Evolutionary conservation across 2,888 invertebrate species (phyloP).

Genomic region (Sicus ferrugineus): DNA sequence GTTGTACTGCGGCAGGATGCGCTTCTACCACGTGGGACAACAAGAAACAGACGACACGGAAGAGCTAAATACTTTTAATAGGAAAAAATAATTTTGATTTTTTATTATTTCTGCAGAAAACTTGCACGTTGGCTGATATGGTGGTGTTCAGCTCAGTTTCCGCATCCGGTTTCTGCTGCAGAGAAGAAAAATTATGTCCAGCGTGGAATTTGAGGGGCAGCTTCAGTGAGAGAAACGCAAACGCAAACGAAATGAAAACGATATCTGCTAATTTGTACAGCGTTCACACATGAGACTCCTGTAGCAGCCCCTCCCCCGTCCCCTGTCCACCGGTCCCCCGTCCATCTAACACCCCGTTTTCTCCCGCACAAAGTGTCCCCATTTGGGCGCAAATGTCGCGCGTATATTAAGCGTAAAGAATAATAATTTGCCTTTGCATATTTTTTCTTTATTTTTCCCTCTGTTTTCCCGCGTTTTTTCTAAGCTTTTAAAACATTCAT

Average conservation of each 20-base stretch:
- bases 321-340: no score
- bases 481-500: no score
- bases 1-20: slow-evolving; percentile 44
- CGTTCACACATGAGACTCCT: no score
- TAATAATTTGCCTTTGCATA: no score
- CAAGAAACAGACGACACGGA: slow-evolving; percentile 14
- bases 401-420: no score
- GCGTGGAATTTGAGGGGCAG: neutral
- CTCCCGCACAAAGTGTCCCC: no score
- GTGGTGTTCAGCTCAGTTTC: slow-evolving; percentile 48
- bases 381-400: no score
- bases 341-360: no score
- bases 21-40: neutral
- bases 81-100: slow-evolving; percentile 54
- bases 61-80: slow-evolving; percentile 45
- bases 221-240: neutral
- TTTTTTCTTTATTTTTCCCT: no score
- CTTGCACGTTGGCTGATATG: slow-evolving; percentile 24
- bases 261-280: slow-evolving; percentile 14
- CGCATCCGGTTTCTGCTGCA: slow-evolving; percentile 38
- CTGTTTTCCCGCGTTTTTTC: no score
- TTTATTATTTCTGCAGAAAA: slow-evolving; percentile 48
- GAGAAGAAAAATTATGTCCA: neutral
- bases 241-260: slow-evolving; percentile 24
- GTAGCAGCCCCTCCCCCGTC: no score